Percentiles rank a stretch among this genome's conserved stretches.
Evolutionary conservation across 1,140 invertebrate genomes (phyloP).

Genomic region (Micrasema longulum): DNA sequence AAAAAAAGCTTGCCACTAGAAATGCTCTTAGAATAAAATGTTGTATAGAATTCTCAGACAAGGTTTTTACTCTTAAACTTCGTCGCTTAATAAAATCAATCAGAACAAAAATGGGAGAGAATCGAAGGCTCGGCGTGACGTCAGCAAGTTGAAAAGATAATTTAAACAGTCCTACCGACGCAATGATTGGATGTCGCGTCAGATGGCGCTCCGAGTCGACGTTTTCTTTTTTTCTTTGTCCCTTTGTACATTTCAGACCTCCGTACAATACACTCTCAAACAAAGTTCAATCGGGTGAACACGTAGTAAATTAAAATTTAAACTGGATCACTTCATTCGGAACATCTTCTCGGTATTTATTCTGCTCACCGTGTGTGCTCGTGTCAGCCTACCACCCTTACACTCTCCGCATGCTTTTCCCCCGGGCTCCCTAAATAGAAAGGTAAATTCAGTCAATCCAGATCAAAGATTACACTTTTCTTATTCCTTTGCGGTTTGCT

Average conservation of each 20-base stretch:
- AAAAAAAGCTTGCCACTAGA: too few species aligned
- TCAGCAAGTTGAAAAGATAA: background rate
- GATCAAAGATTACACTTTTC: too few species aligned
- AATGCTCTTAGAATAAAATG: too few species aligned
- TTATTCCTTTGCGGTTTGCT: too few species aligned
- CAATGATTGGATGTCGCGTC: conserved; percentile 16
- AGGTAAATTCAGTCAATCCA: background rate
- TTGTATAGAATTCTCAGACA: too few species aligned
- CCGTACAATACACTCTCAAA: background rate
- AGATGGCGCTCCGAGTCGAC: background rate
- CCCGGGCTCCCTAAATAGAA: background rate
- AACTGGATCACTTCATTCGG: conserved; percentile 32
- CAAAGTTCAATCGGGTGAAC: conserved; percentile 24
- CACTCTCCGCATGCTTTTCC: background rate
- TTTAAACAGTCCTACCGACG: background rate
- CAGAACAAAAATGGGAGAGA: too few species aligned
- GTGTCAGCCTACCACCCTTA: conserved; percentile 4
- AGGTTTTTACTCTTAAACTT: too few species aligned
- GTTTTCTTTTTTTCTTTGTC: conserved; percentile 35
- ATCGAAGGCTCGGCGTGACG: too few species aligned
- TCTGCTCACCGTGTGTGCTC: background rate
- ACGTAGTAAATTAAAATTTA: conserved; percentile 41
- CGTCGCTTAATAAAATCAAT: too few species aligned
- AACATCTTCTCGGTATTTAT: conserved; percentile 2
- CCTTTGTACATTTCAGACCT: background rate